Evolutionary conservation across 1,140 invertebrate species (phyloP).

Genomic region (Coelopa frigida): DNA sequence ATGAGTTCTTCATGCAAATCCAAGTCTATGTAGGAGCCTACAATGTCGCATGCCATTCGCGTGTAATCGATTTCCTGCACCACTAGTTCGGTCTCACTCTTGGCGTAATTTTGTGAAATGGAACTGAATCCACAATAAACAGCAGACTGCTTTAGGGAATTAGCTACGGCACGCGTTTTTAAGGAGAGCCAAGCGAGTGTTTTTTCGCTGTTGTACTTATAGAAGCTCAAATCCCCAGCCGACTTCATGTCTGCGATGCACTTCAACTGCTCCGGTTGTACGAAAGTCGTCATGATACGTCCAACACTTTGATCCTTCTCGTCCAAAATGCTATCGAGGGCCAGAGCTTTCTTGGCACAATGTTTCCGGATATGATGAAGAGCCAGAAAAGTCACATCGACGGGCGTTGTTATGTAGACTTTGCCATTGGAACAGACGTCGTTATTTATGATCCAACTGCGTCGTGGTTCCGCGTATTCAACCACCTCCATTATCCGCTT

Average conservation of each 20-base stretch:
- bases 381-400: constrained; percentile 66
- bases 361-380: constrained; percentile 52
- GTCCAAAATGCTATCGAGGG: constrained; percentile 62
- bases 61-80: constrained; percentile 44
- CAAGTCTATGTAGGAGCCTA: constrained; percentile 29
- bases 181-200: constrained; percentile 62
- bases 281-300: constrained; percentile 24
- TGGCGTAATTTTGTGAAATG: constrained; percentile 63
- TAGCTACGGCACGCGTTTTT: constrained; percentile 57
- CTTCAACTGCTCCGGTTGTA: constrained; percentile 13
- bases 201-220: constrained; percentile 71
- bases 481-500: constrained; percentile 56
- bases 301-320: constrained; percentile 18
- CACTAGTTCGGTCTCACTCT: constrained; percentile 50
- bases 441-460: constrained; percentile 64
- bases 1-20: constrained; percentile 28
- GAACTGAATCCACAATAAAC: constrained; percentile 62
- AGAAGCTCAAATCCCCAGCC: constrained; percentile 60
- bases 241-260: constrained; percentile 29
- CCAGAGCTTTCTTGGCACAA: constrained; percentile 53
- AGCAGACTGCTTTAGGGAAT: constrained; percentile 58
- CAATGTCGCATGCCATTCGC: constrained; percentile 35
- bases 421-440: constrained; percentile 68
- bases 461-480: constrained; percentile 57
- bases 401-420: constrained; percentile 60